A percentile compares a stretch with the other conserved stretches of the same genome.
Conservation (phyloP, 2,113 vertebrate species). For the Strigops habroptila region DNA sequence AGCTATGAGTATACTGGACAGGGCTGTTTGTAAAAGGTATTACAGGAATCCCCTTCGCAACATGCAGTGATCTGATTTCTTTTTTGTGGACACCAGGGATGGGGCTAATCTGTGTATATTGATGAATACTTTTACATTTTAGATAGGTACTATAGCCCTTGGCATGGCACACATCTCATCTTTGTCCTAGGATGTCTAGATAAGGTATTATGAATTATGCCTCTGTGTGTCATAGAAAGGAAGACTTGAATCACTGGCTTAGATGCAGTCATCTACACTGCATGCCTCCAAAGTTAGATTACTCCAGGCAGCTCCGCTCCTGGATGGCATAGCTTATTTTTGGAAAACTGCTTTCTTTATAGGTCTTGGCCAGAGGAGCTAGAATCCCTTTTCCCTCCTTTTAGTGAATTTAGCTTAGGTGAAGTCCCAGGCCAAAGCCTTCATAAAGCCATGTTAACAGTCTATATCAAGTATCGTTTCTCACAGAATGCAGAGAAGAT, state of each 20-base stretch:
- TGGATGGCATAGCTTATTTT: background rate
- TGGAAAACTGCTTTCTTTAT: background rate
- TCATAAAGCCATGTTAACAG: background rate
- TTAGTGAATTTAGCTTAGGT: background rate
- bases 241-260: background rate
- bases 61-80: background rate
- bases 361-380: background rate
- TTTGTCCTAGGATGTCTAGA: background rate
- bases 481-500: background rate
- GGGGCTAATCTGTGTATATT: background rate
- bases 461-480: background rate
- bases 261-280: background rate
- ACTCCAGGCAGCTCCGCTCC: background rate
- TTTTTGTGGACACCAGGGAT: background rate
- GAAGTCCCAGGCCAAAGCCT: background rate
- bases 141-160: background rate
- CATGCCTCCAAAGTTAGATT: background rate
- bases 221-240: background rate
- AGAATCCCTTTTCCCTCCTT: background rate
- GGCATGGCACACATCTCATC: rapidly evolving
- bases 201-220: background rate
- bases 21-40: background rate
- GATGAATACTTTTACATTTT: background rate
- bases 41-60: background rate
- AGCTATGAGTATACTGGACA: background rate